phyloP scores from a whole-genome alignment of 2,888 invertebrate species.

The Amblyjoppa fuscipennis region DNA sequence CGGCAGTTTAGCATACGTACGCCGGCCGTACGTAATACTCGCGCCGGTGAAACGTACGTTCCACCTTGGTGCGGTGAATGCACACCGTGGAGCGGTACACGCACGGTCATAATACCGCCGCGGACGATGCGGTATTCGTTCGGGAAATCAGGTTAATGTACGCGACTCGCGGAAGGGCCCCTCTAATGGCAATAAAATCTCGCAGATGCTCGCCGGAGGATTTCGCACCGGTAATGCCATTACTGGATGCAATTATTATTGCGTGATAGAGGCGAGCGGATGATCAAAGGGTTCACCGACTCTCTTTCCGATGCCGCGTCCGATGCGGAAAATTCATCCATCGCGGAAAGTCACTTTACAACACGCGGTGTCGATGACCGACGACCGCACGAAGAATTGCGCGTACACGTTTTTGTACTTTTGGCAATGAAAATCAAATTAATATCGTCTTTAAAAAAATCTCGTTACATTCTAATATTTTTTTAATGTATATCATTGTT shows the following conservation, averaged over 20 bases:
- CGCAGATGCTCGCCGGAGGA: constrained; percentile 49
- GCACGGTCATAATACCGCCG: constrained; percentile 19
- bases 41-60: constrained; percentile 7
- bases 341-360: not conserved
- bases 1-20: constrained; percentile 7
- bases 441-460: no score
- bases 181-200: constrained; percentile 65
- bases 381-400: not conserved
- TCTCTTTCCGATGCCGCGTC: not conserved
- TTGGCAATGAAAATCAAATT: not conserved
- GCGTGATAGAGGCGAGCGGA: constrained; percentile 11
- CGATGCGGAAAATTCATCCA: constrained; percentile 1
- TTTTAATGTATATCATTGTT: no score
- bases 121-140: constrained; percentile 49
- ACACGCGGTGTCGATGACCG: not conserved
- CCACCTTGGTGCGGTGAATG: not conserved
- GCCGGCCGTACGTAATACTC: constrained; percentile 15
- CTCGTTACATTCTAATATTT: no score
- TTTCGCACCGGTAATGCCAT: constrained; percentile 22
- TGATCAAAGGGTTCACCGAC: constrained; percentile 7
- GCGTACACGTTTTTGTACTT: not conserved
- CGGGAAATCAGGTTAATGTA: constrained; percentile 69
- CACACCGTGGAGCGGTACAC: not conserved
- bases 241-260: constrained; percentile 43
- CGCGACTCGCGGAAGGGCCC: constrained; percentile 29